A percentile compares a stretch with the other conserved stretches of the same genome.
These are phyloP conservation scores for Molanna angustata DNA, from an alignment of 2,888 invertebrate genomes.

Conservation along the genomic window DNA sequence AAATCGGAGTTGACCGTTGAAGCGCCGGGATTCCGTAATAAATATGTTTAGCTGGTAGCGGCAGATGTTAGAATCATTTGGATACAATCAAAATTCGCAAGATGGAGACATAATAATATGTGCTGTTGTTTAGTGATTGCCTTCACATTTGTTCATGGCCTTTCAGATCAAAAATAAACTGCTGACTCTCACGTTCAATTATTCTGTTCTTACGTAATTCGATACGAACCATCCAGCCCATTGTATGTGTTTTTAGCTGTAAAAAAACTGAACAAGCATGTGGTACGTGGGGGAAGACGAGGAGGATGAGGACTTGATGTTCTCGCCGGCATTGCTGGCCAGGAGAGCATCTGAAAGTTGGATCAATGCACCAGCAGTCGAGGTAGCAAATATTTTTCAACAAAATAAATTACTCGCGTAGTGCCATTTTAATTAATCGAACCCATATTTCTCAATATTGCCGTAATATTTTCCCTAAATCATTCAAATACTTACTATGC, in stretches of 20 bases:
- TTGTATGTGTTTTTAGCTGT: not conserved
- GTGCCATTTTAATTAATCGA: too few species aligned
- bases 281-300: constrained; percentile 78
- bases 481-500: too few species aligned
- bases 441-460: too few species aligned
- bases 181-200: not conserved
- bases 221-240: not conserved
- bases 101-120: not conserved
- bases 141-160: not conserved
- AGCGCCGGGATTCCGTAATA: constrained; percentile 28
- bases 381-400: too few species aligned
- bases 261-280: constrained; percentile 50
- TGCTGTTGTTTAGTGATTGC: not conserved
- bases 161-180: not conserved
- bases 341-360: constrained; percentile 85
- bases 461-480: too few species aligned
- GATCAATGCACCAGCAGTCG: constrained; percentile 84
- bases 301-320: constrained; percentile 82
- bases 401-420: too few species aligned
- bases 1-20: constrained; percentile 25
- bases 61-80: not conserved
- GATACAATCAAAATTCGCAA: not conserved
- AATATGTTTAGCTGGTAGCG: constrained; percentile 22
- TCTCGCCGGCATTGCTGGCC: constrained; percentile 83
- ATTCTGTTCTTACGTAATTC: not conserved